phyloP scores from a whole-genome alignment of 2,113 vertebrate species.

The Tretioscincus oriximinensis region DNA sequence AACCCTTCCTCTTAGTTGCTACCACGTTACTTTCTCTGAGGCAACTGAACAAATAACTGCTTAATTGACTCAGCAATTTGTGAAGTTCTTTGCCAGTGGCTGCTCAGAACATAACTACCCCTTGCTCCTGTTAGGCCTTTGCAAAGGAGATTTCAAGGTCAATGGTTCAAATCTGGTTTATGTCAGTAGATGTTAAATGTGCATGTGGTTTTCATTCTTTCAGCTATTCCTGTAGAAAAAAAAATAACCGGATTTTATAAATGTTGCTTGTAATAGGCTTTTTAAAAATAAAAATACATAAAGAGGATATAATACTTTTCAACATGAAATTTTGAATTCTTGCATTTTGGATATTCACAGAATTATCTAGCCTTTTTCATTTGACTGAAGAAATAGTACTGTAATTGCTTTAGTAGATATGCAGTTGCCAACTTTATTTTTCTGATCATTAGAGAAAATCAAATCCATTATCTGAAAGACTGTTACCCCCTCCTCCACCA shows the following conservation, averaged over 20 bases:
- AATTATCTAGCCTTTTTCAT: not conserved
- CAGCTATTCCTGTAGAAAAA: constrained; percentile 2
- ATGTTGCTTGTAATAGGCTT: not conserved
- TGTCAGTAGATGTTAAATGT: constrained; percentile 33
- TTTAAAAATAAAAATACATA: constrained; percentile 1
- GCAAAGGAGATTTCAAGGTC: constrained; percentile 33
- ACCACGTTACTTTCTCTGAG: constrained; percentile 6
- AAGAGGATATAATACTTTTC: not conserved
- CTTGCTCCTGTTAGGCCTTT: constrained; percentile 30
- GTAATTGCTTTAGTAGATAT: too few species aligned
- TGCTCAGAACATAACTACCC: constrained; percentile 20
- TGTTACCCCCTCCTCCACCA: not conserved
- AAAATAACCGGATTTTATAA: constrained; percentile 1
- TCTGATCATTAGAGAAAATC: not conserved
- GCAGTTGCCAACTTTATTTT: not conserved
- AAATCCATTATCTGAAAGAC: too few species aligned
- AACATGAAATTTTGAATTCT: not conserved
- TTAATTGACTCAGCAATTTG: constrained; percentile 37
- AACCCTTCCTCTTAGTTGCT: not conserved
- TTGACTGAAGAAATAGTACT: not conserved
- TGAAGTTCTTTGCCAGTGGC: constrained; percentile 25
- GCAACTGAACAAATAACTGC: constrained; percentile 31
- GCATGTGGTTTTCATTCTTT: constrained; percentile 39
- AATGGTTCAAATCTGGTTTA: constrained; percentile 40
- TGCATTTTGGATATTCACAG: not conserved